These are phyloP conservation scores for Lepidotrigona ventralis DNA, from an alignment of 1,140 invertebrate species.

Conservation along the genomic window DNA sequence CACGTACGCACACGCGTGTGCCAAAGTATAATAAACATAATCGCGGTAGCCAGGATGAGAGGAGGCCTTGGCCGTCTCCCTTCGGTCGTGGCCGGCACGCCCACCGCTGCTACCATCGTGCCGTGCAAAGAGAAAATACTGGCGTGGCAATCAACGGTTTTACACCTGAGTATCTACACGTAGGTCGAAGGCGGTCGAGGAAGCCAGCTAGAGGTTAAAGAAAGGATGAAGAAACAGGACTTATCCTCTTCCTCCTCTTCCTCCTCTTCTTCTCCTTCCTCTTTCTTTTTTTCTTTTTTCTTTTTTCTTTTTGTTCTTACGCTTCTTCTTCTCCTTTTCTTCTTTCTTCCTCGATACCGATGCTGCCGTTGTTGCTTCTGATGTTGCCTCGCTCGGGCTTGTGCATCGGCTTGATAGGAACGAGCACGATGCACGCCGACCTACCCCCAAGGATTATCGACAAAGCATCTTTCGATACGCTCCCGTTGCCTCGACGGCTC, in stretches of 20 bases:
- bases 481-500: slow-evolving; percentile 64
- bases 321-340: slow-evolving; percentile 12
- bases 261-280: not conserved
- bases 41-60: slow-evolving; percentile 73
- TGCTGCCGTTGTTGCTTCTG: slow-evolving; percentile 17
- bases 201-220: slow-evolving; percentile 55
- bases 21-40: slow-evolving; percentile 75
- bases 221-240: slow-evolving; percentile 58
- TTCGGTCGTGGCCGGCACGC: slow-evolving; percentile 74
- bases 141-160: slow-evolving; percentile 76
- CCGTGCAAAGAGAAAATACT: slow-evolving; percentile 74
- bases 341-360: not conserved
- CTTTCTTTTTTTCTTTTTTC: not conserved
- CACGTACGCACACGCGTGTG: slow-evolving; percentile 62
- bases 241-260: slow-evolving; percentile 10
- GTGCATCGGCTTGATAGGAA: slow-evolving; percentile 56
- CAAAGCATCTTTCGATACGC: slow-evolving; percentile 66
- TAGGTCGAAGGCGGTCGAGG: slow-evolving; percentile 55
- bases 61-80: slow-evolving; percentile 75
- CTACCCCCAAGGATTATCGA: slow-evolving; percentile 67
- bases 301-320: not conserved
- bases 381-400: slow-evolving; percentile 28
- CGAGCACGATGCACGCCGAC: slow-evolving; percentile 62
- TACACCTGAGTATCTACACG: slow-evolving; percentile 74
- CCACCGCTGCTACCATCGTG: slow-evolving; percentile 72